Evolutionary conservation across 2,888 invertebrate species (phyloP).

Genomic region (Octonoba sinensis): DNA sequence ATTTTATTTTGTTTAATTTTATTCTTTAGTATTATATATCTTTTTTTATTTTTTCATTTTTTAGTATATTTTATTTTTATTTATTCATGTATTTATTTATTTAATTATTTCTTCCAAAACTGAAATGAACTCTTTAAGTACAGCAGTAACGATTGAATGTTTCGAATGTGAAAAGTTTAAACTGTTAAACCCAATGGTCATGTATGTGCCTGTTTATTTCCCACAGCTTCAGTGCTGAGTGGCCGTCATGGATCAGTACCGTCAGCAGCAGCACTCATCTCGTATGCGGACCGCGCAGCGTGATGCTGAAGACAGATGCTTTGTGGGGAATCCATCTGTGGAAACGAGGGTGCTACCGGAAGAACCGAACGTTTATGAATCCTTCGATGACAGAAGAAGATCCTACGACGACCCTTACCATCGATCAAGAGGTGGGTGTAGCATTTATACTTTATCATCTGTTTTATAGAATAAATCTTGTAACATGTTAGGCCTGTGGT

Average conservation of each 20-base stretch:
- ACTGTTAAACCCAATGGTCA: not conserved
- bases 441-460: no score
- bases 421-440: conserved; percentile 40
- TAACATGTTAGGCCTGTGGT: no score
- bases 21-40: no score
- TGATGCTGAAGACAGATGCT: conserved; percentile 39
- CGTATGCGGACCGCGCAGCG: conserved; percentile 31
- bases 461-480: no score
- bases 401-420: conserved; percentile 57
- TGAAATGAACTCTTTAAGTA: not conserved
- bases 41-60: no score
- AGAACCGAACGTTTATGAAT: conserved; percentile 47
- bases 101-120: not conserved
- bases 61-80: no score
- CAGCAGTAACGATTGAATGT: not conserved
- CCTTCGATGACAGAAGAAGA: conserved; percentile 45
- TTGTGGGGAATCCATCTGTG: conserved; percentile 17
- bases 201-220: not conserved
- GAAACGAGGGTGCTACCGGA: conserved; percentile 32
- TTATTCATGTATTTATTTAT: not conserved
- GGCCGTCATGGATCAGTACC: conserved; percentile 42
- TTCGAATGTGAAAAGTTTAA: no score
- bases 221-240: conserved; percentile 2
- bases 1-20: no score
- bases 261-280: conserved; percentile 34